These are phyloP conservation scores for Xiphophorus birchmanni DNA, from an alignment of 2,797 vertebrate species.

Conservation along the genomic window DNA sequence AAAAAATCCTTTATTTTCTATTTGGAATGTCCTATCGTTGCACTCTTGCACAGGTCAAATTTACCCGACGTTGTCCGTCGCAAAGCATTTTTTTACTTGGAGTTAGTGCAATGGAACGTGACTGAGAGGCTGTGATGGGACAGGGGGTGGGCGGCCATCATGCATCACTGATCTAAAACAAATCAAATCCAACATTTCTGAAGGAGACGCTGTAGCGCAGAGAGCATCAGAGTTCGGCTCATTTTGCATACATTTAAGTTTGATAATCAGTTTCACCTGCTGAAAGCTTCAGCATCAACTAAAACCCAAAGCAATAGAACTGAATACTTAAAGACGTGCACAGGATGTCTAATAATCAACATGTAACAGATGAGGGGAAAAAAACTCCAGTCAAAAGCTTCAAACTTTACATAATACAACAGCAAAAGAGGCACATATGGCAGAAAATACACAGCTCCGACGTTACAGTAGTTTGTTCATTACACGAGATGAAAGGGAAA, in stretches of 20 bases:
- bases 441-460: conserved; percentile 54
- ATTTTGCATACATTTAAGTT: conserved; percentile 45
- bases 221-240: conserved; percentile 20
- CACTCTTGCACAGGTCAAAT: conserved; percentile 74
- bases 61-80: conserved; percentile 75
- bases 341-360: conserved; percentile 22
- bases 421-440: conserved; percentile 78
- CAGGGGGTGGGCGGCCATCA: conserved; percentile 21
- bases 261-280: conserved; percentile 8
- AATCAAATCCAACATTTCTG: conserved; percentile 35
- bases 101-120: conserved; percentile 48
- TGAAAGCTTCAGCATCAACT: conserved; percentile 28
- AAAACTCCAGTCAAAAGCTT: conserved; percentile 24
- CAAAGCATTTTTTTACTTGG: conserved; percentile 58
- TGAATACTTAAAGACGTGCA: conserved; percentile 46
- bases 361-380: conserved; percentile 41
- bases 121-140: conserved; percentile 16
- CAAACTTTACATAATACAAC: conserved; percentile 45
- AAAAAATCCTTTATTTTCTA: conserved; percentile 75
- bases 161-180: conserved; percentile 51
- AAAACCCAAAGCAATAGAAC: conserved; percentile 10
- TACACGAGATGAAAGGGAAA: conserved; percentile 17
- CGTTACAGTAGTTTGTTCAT: conserved; percentile 44
- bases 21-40: conserved; percentile 73
- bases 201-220: conserved; percentile 16